These are phyloP conservation scores for Petromus typicus DNA, from an alignment of 2,113 vertebrate genomes.

Conservation along the genomic window DNA sequence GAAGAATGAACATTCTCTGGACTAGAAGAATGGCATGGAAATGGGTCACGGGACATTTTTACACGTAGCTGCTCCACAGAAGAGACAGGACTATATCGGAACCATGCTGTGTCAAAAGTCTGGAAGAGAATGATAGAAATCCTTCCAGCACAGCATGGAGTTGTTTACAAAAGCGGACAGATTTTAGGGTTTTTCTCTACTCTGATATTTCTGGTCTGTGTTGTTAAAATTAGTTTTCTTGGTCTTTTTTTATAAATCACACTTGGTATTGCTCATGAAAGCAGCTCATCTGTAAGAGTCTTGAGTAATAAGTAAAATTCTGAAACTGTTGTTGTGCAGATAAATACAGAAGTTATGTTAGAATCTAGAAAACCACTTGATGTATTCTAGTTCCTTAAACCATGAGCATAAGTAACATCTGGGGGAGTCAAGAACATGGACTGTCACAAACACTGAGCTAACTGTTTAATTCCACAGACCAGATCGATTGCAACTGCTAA, in stretches of 20 bases:
- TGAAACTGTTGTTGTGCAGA: not conserved
- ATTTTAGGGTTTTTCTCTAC: not conserved
- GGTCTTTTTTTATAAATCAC: not conserved
- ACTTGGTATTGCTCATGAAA: not conserved
- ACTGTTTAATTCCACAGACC: not conserved
- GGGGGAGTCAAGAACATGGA: not conserved
- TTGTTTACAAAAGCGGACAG: not conserved
- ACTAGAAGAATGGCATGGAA: constrained; percentile 81
- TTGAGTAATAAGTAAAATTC: not conserved
- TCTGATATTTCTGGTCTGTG: not conserved
- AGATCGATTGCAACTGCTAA: not conserved
- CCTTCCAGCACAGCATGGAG: too few relatives aligned
- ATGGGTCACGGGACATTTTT: constrained; percentile 87
- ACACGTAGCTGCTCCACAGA: constrained; percentile 80
- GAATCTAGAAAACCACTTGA: not conserved
- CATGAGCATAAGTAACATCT: not conserved
- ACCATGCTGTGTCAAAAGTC: not conserved
- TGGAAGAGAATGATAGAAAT: not conserved
- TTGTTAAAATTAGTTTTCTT: not conserved
- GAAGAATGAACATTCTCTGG: constrained; percentile 86
- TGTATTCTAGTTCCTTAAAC: not conserved
- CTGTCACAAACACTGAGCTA: not conserved
- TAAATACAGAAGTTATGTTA: not conserved
- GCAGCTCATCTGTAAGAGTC: not conserved
- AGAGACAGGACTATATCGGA: not conserved